A percentile compares a stretch with the other conserved stretches of the same genome.
Evolutionary conservation across 2,888 invertebrate genomes (phyloP).

Genomic region (Mythimna impura): DNA sequence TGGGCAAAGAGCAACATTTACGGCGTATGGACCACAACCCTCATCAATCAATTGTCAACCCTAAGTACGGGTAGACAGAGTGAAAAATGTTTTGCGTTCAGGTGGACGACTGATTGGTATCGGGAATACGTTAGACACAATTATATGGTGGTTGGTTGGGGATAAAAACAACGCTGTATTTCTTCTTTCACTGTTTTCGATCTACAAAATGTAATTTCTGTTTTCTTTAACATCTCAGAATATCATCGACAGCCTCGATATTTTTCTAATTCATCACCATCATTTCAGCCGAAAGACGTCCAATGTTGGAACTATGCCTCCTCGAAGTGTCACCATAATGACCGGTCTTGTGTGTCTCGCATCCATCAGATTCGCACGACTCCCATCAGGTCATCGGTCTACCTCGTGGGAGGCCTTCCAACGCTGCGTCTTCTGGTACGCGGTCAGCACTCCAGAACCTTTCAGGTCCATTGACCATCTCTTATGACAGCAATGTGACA

Average conservation of each 20-base stretch:
- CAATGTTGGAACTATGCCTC: too few species aligned
- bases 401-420: too few species aligned
- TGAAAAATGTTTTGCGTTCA: conserved; percentile 52
- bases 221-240: background rate
- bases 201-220: background rate
- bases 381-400: too few species aligned
- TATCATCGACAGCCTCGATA: background rate
- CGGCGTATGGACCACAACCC: conserved; percentile 48
- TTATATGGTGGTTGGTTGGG: conserved; percentile 37
- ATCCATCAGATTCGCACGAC: too few species aligned
- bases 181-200: background rate
- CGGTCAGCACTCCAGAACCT: too few species aligned
- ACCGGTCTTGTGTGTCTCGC: too few species aligned
- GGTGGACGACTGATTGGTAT: conserved; percentile 54
- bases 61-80: conserved; percentile 45
- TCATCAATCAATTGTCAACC: conserved; percentile 62
- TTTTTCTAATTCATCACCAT: background rate
- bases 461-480: too few species aligned
- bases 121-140: conserved; percentile 48
- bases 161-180: conserved; percentile 2
- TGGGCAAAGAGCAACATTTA: conserved; percentile 52
- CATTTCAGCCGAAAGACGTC: too few species aligned
- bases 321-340: too few species aligned
- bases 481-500: too few species aligned
- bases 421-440: too few species aligned